Percentiles rank a stretch among this genome's conserved stretches.
phyloP scores from a whole-genome alignment of 1,140 invertebrate species.

The Homarus americanus region DNA sequence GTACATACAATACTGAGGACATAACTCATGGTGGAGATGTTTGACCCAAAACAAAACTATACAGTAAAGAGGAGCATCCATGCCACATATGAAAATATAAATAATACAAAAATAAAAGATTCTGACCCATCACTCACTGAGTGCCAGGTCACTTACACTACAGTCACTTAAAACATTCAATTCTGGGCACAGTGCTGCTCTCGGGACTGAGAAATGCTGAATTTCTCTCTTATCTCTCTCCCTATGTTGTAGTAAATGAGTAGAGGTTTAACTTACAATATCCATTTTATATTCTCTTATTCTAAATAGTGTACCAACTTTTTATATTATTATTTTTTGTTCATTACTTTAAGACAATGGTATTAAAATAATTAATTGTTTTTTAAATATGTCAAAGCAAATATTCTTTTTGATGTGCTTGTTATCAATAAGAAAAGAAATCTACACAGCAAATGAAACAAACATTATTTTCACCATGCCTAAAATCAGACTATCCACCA shows the following conservation, averaged over 20 bases:
- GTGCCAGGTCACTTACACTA: constrained; percentile 2
- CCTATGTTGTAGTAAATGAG: neutral
- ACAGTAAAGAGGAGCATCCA: constrained; percentile 13
- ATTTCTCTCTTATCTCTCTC: too few species aligned
- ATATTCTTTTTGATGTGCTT: neutral
- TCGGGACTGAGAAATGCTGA: neutral
- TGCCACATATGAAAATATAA: constrained; percentile 57
- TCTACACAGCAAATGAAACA: neutral
- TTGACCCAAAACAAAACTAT: constrained; percentile 28
- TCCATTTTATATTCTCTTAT: neutral
- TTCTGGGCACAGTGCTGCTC: neutral
- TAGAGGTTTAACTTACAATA: neutral
- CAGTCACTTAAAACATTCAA: constrained; percentile 2
- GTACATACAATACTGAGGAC: constrained; percentile 47
- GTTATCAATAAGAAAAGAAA: neutral
- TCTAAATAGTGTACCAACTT: too few species aligned
- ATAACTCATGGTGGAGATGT: constrained; percentile 33
- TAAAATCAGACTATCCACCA: neutral
- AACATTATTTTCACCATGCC: neutral
- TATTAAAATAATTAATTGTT: too few species aligned
- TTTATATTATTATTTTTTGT: too few species aligned
- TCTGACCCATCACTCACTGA: neutral
- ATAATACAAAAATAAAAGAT: constrained; percentile 65
- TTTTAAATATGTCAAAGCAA: too few species aligned
- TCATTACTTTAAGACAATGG: too few species aligned